phyloP scores from a whole-genome alignment of 1,140 invertebrate genomes.

The Atta texana region DNA sequence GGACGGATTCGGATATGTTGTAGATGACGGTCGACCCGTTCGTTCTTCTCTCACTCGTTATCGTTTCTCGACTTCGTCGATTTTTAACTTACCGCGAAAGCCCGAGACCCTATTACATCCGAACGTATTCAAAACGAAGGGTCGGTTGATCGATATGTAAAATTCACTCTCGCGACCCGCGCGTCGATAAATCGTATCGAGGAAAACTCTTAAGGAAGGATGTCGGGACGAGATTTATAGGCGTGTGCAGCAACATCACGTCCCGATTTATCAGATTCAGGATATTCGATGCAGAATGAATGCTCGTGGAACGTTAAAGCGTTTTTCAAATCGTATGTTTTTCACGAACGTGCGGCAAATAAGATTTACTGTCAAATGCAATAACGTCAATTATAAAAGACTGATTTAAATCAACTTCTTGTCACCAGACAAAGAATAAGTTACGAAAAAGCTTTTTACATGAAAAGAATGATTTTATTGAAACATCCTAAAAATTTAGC shows the following conservation, averaged over 20 bases:
- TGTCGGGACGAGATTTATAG: slow-evolving; percentile 65
- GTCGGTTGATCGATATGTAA: slow-evolving; percentile 72
- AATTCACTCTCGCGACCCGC: slow-evolving; percentile 68
- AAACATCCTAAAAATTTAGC: too few species aligned
- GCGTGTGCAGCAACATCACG: slow-evolving; percentile 7
- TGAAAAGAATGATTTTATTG: too few species aligned
- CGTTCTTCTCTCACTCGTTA: slow-evolving; percentile 29
- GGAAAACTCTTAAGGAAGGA: slow-evolving; percentile 65
- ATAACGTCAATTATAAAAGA: background rate
- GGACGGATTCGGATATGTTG: background rate
- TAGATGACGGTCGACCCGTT: slow-evolving; percentile 48
- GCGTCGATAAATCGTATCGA: slow-evolving; percentile 64
- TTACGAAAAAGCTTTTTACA: too few species aligned
- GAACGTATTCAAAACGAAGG: slow-evolving; percentile 69
- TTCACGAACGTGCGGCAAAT: background rate
- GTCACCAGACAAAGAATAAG: background rate
- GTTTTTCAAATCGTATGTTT: background rate
- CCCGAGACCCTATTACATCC: slow-evolving; percentile 54
- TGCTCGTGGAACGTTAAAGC: background rate
- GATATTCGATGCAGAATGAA: slow-evolving; percentile 54
- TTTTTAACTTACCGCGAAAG: slow-evolving; percentile 42
- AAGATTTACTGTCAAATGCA: background rate
- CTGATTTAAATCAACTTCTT: background rate
- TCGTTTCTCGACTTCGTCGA: slow-evolving; percentile 9
- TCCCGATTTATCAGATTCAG: slow-evolving; percentile 64